Conservation (phyloP, 1,140 invertebrate species). For the Venustaconcha ellipsiformis region DNA sequence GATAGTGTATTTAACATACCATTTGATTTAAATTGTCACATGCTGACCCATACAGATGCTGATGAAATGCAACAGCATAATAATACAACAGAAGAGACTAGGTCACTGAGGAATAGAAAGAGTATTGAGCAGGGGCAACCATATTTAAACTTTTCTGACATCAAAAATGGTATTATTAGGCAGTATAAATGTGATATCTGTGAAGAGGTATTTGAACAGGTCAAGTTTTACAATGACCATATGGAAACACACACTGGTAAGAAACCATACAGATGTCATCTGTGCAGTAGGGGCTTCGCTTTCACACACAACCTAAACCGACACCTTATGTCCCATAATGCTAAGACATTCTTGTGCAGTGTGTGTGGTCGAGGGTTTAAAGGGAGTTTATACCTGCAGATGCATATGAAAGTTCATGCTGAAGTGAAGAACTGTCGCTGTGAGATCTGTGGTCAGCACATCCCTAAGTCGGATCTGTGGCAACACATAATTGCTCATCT, state of each 20-base stretch:
- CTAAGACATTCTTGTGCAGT: slow-evolving; percentile 6
- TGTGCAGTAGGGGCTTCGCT: slow-evolving; percentile 5
- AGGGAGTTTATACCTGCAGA: slow-evolving; percentile 16
- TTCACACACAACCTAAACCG: slow-evolving; percentile 16
- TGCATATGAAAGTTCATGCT: slow-evolving; percentile 14
- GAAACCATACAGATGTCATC: slow-evolving; percentile 11
- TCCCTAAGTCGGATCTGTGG: slow-evolving; percentile 1
- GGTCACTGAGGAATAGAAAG: not conserved
- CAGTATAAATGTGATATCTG: slow-evolving; percentile 2
- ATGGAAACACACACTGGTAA: not conserved
- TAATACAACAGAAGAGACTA: not conserved
- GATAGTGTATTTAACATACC: not conserved
- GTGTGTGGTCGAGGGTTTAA: slow-evolving; percentile 15
- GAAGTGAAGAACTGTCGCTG: slow-evolving; percentile 1
- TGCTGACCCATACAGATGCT: not conserved
- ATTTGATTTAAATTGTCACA: slow-evolving; percentile 7
- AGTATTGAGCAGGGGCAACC: not conserved
- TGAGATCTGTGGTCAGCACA: slow-evolving; percentile 17
- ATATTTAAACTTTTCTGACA: not conserved
- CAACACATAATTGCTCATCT: slow-evolving; percentile 10
- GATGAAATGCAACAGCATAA: not conserved
- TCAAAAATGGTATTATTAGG: not conserved
- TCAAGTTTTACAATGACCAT: not conserved
- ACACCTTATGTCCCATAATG: slow-evolving; percentile 21
- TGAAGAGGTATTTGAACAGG: slow-evolving; percentile 3